Percentiles rank a stretch among this genome's conserved stretches.
Evolutionary conservation across 2,113 vertebrate species (phyloP).

Genomic region (Sula dactylatra): DNA sequence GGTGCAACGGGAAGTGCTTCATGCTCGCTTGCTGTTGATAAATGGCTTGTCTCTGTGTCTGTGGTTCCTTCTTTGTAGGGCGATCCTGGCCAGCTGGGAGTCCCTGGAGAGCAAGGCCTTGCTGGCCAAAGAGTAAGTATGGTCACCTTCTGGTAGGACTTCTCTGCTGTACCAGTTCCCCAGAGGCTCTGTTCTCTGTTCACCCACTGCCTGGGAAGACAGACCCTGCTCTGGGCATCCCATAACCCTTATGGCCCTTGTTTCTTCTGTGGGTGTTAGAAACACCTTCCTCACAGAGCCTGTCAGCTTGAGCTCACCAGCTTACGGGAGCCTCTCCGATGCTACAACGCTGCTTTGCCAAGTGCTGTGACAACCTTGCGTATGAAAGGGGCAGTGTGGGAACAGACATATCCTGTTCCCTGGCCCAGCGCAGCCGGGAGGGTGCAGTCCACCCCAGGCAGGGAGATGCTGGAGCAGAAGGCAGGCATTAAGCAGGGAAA

Average conservation of each 20-base stretch:
- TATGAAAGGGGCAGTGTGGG: not conserved
- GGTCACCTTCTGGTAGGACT: not conserved
- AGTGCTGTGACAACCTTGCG: accelerated
- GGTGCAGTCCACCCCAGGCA: not conserved
- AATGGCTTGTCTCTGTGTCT: not conserved
- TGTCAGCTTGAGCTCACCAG: not conserved
- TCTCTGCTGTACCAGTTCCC: not conserved
- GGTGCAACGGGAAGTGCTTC: not conserved
- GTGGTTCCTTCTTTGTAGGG: slow-evolving; percentile 75
- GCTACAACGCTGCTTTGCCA: not conserved
- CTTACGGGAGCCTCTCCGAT: accelerated
- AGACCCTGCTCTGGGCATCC: not conserved
- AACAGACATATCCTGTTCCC: slow-evolving; percentile 3
- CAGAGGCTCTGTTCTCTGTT: not conserved
- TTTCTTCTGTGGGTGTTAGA: not conserved
- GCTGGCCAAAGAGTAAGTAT: slow-evolving; percentile 86
- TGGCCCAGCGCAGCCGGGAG: not conserved
- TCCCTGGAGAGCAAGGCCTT: slow-evolving; percentile 87
- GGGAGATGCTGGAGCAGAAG: not conserved
- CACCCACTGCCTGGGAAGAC: not conserved
- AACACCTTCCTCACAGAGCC: not conserved
- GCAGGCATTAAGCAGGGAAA: not conserved
- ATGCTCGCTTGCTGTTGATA: accelerated
- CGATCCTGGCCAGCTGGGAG: slow-evolving; percentile 79
- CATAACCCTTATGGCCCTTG: accelerated